These are phyloP conservation scores for Melieria crassipennis DNA, from an alignment of 2,888 invertebrate species.

Conservation along the genomic window DNA sequence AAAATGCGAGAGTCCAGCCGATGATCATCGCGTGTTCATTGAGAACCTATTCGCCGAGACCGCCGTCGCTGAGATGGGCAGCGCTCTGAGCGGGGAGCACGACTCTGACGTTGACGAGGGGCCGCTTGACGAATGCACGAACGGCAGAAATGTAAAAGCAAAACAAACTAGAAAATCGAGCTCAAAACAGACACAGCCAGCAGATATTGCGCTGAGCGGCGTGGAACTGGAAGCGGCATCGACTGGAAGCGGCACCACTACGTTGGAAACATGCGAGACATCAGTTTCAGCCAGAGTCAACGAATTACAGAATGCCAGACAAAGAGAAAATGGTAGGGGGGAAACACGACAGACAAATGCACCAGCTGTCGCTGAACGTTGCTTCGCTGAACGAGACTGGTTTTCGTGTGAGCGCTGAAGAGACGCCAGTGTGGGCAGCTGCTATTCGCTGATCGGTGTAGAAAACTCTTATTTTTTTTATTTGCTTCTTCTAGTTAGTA, in stretches of 20 bases:
- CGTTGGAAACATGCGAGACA: not conserved
- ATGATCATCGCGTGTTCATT: conserved; percentile 48
- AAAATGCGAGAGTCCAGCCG: not conserved
- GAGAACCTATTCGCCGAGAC: conserved; percentile 45
- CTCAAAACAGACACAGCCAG: not conserved
- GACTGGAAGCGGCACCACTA: not conserved
- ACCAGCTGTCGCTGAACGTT: not conserved
- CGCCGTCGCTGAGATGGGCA: not conserved
- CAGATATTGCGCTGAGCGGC: no score
- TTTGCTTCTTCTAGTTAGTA: no score
- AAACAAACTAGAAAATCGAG: conserved; percentile 34
- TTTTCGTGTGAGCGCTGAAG: no score
- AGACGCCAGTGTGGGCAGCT: no score
- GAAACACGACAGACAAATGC: not conserved
- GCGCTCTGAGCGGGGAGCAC: not conserved
- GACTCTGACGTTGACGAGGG: conserved; percentile 12
- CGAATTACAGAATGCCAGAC: conserved; percentile 11
- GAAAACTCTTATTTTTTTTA: no score
- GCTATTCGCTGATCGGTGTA: no score
- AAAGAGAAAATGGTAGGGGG: conserved; percentile 26
- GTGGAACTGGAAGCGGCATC: conserved; percentile 12
- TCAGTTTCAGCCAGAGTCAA: conserved; percentile 4
- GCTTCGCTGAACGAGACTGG: no score
- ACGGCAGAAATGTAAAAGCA: conserved; percentile 30
- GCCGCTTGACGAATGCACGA: conserved; percentile 1